phyloP scores from a whole-genome alignment of 1,140 invertebrate species.

The Rhynchophorus ferrugineus region DNA sequence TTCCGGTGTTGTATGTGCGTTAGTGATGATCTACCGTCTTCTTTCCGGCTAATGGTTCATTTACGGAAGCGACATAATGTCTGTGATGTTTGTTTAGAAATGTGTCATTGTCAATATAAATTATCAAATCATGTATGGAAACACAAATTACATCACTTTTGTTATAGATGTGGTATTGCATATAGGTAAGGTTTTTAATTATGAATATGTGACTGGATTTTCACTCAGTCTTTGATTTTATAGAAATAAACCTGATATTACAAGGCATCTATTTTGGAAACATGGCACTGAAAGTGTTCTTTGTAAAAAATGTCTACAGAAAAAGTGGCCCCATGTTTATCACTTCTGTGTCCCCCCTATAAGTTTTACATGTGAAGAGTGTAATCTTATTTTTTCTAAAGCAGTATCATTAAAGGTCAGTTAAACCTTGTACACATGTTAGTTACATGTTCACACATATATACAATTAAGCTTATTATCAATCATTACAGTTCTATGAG shows the following conservation, averaged over 20 bases:
- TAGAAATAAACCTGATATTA: slow-evolving; percentile 73
- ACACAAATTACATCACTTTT: slow-evolving; percentile 76
- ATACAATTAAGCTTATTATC: too few species aligned
- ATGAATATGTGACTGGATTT: background rate
- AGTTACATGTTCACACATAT: background rate
- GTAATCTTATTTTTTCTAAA: slow-evolving; percentile 61
- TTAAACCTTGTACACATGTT: background rate
- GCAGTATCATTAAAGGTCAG: slow-evolving; percentile 65
- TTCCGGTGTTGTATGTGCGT: slow-evolving; percentile 70
- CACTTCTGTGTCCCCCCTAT: slow-evolving; percentile 78
- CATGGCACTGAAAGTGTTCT: slow-evolving; percentile 79
- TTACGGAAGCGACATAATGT: slow-evolving; percentile 70
- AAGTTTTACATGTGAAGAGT: slow-evolving; percentile 72
- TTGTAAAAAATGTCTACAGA: slow-evolving; percentile 77
- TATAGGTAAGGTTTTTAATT: slow-evolving; percentile 46
- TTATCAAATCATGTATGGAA: slow-evolving; percentile 82
- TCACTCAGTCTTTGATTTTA: slow-evolving; percentile 4
- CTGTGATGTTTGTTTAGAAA: slow-evolving; percentile 78
- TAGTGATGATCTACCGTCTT: slow-evolving; percentile 64
- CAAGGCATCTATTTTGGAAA: slow-evolving; percentile 84
- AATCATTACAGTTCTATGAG: too few species aligned
- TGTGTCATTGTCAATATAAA: slow-evolving; percentile 65
- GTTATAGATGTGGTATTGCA: slow-evolving; percentile 75
- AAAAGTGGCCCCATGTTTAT: slow-evolving; percentile 85
- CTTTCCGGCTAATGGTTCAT: slow-evolving; percentile 79